phyloP scores from a whole-genome alignment of 23 tunicate species.

The Styela clava region DNA sequence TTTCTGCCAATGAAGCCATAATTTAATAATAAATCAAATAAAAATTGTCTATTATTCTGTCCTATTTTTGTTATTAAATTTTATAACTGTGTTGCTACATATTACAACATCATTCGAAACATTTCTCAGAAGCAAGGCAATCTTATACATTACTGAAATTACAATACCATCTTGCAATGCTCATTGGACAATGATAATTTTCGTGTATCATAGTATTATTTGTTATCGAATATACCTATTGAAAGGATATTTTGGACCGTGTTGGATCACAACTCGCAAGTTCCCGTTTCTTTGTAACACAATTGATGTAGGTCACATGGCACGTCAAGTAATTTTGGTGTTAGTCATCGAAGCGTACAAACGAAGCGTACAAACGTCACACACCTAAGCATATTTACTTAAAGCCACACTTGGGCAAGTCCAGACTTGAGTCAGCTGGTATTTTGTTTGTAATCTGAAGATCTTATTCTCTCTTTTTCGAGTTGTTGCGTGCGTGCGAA shows the following conservation, averaged over 20 bases:
- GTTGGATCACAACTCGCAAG: not conserved
- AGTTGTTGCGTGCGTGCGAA: not conserved
- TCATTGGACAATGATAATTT: no score
- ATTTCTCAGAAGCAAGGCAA: no score
- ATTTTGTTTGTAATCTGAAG: not conserved
- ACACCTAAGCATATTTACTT: slow-evolving; percentile 13
- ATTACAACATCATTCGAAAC: no score
- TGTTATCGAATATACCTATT: not conserved
- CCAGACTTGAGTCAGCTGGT: slow-evolving; percentile 11
- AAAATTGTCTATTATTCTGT: no score
- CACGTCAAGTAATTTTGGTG: not conserved
- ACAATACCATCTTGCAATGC: no score
- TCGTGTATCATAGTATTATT: not conserved
- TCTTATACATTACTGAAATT: no score
- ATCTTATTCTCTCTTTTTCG: not conserved
- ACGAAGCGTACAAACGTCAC: not conserved
- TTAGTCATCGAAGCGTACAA: not conserved
- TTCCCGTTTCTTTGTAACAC: not conserved
- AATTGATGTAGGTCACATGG: not conserved
- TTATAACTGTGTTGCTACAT: no score
- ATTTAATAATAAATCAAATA: no score
- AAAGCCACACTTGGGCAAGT: slow-evolving; percentile 19
- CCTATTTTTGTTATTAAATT: no score
- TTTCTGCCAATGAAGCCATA: no score
- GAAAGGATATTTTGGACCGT: not conserved